Evolutionary conservation across 2,797 vertebrate species (phyloP), one percentile per base, ranked within the genome.

Genomic region (Ceryle rudis): DNA sequence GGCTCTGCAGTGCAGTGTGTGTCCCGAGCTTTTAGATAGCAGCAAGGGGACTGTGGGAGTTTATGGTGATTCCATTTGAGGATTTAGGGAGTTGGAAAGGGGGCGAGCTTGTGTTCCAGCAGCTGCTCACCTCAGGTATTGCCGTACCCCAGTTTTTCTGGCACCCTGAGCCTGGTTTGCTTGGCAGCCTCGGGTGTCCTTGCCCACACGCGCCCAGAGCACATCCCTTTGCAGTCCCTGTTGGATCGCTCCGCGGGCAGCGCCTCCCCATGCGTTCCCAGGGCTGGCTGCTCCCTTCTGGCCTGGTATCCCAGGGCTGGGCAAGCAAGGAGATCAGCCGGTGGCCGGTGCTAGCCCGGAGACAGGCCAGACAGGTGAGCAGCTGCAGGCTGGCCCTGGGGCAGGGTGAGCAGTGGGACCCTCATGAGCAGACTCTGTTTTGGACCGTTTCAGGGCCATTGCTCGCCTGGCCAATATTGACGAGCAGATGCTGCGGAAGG

Each of bases 381-480:
- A 29, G 2, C 26, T 29, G 37, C 47, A 51, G 78, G 79, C 54
- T 33, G 51, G 65, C 47, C 29, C 35, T 8, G 15, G 21, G 46
- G 52, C 77, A 49, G 58, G 54, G 17, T 61, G 54, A 62, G 67
- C 54, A 19, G 22, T 7, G 73, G 47, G 8, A 70, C 47, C 26
- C 82, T 78, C 57, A 4, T n/a, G 22, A 31, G 18, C 55, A 44
- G 52, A 7, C 33, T 26, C 2, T 82, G 55, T 6, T 73, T 7
- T n/a, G 83, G 16, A 12, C 61, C 14, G 0, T 86, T 83, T 18
- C 86, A 99, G 99, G 97, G 99, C 99, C 66, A 99, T 99, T 10
- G 98, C 99, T 14, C 99, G 99, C 8, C 97, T 99, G 95, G 99
- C 99, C 55, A 99, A 87, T 86, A 97, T 99, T 1, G 98, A 98